Evolutionary conservation across 2,797 vertebrate genomes (phyloP), one percentile per base, ranked within the genome.

Genomic region (Rachycentron canadum): DNA sequence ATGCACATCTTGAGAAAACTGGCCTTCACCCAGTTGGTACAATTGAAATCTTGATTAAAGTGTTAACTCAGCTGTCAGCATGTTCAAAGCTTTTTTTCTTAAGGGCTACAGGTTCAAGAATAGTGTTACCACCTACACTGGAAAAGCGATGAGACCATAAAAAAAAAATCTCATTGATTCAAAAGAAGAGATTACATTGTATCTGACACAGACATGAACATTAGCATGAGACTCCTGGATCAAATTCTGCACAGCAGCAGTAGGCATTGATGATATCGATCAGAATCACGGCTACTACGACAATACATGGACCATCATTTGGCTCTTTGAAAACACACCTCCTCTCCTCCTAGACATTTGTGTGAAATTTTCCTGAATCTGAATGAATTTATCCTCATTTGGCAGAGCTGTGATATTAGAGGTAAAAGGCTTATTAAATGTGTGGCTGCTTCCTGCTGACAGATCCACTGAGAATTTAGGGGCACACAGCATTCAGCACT

Each of bases 181-280:
- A 88, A 88, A 89, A 76, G 84, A 64, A 86, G 90, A 92, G 92
- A 94, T 93, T 92, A 87, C 91, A 92, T 90, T 92, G 91, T 90
- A 89, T 88, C 86, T 90, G 93, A 93, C 92, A 91, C 86, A 79
- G 79, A 86, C 73, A 75, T 70, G 90, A 91, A 88, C 89, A 90
- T 91, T 93, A 91, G 83, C 88, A 92, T 84, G 88, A 94, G 89
- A 86, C 83, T 86, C 76, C 85, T 83, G 89, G 92, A 94, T 94
- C 93, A 92, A 92, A 95, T 94, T 93, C 92, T 89, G 93, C 92
- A 82, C 83, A 32, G 79, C 86, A 91, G 94, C 91, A 90, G 90
- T 65, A 75, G 82, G 82, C 88, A 92, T 90, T 93, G 93, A 93
- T 90, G 89, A 91, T 94, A 95, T 94, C 82, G 93, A 95, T 95